Evolutionary conservation across 1,140 invertebrate genomes (phyloP).

Genomic region (Zaprionus ornatus): DNA sequence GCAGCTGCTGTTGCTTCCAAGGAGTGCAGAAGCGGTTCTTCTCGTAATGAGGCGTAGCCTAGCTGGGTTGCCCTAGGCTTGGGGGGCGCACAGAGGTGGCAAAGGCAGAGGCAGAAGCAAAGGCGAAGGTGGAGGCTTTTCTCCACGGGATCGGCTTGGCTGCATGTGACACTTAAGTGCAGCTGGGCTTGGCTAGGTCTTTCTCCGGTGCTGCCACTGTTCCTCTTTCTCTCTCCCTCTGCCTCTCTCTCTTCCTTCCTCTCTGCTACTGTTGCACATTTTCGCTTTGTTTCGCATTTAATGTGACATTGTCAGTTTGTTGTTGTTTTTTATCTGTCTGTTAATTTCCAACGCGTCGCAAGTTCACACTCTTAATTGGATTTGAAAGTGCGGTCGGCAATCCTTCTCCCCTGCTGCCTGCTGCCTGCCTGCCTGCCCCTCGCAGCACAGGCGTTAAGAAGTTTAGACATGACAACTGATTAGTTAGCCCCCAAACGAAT

Average conservation of each 20-base stretch:
- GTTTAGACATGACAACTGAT: slow-evolving; percentile 66
- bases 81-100: not conserved
- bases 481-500: slow-evolving; percentile 52
- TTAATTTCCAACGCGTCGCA: slow-evolving; percentile 69
- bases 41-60: slow-evolving; percentile 62
- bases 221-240: slow-evolving; percentile 6
- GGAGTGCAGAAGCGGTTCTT: slow-evolving; percentile 36
- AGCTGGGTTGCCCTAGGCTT: slow-evolving; percentile 19
- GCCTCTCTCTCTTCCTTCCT: not conserved
- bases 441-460: slow-evolving; percentile 16
- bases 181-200: slow-evolving; percentile 67
- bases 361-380: slow-evolving; percentile 81
- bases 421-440: not conserved
- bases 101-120: not conserved
- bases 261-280: slow-evolving; percentile 74
- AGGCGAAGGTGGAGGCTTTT: not conserved
- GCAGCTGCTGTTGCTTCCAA: slow-evolving; percentile 49
- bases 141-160: slow-evolving; percentile 28
- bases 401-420: slow-evolving; percentile 6
- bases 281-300: slow-evolving; percentile 69
- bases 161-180: slow-evolving; percentile 73
- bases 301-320: slow-evolving; percentile 76
- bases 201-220: slow-evolving; percentile 1
- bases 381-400: slow-evolving; percentile 68
- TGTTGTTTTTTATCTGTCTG: slow-evolving; percentile 61